A percentile compares a stretch with the other conserved stretches of the same genome.
phyloP scores from a whole-genome alignment of 1,140 invertebrate species.

The Coelopa frigida region DNA sequence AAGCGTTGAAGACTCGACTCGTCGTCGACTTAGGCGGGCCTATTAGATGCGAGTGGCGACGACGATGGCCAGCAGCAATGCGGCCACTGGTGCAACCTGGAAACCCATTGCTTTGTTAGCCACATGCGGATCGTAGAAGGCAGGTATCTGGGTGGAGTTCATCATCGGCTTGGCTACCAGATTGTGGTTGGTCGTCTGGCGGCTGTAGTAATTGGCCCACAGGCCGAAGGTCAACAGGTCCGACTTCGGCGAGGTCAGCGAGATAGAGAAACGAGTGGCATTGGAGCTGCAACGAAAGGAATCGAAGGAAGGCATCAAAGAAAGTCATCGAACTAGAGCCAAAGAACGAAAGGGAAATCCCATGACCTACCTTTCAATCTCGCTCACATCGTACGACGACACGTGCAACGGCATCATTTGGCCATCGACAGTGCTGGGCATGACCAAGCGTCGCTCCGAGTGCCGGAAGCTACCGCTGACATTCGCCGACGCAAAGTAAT shows the following conservation, averaged over 20 bases:
- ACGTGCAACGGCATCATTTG: slow-evolving; percentile 27
- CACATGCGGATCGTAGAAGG: not conserved
- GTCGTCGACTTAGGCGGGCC: not conserved
- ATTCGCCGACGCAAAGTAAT: slow-evolving; percentile 22
- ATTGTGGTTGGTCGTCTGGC: slow-evolving; percentile 20
- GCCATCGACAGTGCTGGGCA: slow-evolving; percentile 34
- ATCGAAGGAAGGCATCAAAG: too few species aligned
- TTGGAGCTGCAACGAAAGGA: not conserved
- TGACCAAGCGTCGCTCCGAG: slow-evolving; percentile 26
- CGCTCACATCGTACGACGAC: slow-evolving; percentile 19
- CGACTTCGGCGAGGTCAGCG: slow-evolving; percentile 15
- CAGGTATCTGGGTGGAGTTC: not conserved
- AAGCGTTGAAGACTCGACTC: too few species aligned
- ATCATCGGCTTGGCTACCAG: slow-evolving; percentile 1
- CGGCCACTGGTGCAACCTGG: not conserved
- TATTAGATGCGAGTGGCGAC: slow-evolving; percentile 4
- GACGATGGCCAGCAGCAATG: not conserved
- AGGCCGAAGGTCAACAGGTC: slow-evolving; percentile 36
- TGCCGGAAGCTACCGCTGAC: slow-evolving; percentile 23
- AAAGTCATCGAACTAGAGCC: too few species aligned
- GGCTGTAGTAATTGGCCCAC: slow-evolving; percentile 34
- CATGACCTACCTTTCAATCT: slow-evolving; percentile 13
- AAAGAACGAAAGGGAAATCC: not conserved
- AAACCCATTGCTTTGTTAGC: too few species aligned
- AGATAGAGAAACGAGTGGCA: not conserved